These are phyloP conservation scores for Aramus guarauna DNA, from an alignment of 2,113 vertebrate genomes.

Conservation along the genomic window DNA sequence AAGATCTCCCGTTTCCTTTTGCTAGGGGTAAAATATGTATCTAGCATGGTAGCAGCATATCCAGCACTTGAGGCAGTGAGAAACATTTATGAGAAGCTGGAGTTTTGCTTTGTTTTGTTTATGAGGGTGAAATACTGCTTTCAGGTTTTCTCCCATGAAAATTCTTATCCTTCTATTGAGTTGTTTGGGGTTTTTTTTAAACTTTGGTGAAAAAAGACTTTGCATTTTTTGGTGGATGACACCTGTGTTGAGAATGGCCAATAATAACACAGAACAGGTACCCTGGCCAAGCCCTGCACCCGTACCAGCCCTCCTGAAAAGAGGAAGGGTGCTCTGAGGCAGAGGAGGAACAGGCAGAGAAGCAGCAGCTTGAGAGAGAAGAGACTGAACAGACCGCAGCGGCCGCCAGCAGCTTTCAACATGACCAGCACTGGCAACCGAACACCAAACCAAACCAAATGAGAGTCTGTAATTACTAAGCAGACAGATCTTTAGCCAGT, in stretches of 20 bases:
- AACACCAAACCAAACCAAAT: neutral
- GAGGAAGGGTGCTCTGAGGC: neutral
- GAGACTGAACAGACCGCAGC: neutral
- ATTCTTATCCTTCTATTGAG: neutral
- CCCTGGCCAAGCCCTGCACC: neutral
- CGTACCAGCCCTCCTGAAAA: neutral
- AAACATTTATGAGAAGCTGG: neutral
- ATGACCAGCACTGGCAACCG: neutral
- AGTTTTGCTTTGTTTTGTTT: neutral
- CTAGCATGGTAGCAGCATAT: neutral
- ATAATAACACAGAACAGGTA: neutral
- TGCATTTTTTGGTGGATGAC: neutral
- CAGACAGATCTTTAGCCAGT: neutral
- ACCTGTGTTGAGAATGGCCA: neutral
- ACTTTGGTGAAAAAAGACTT: neutral
- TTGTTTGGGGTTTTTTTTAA: neutral
- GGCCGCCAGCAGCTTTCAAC: rapidly evolving
- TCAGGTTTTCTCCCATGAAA: neutral
- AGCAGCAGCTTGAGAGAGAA: neutral
- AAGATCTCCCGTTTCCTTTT: neutral
- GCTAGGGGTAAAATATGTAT: neutral
- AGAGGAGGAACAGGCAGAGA: neutral
- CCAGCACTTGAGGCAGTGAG: neutral
- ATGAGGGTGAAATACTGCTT: neutral
- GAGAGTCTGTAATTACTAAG: neutral